phyloP scores from a whole-genome alignment of 2,797 vertebrate species.

The Myioborus melanocephalus region DNA sequence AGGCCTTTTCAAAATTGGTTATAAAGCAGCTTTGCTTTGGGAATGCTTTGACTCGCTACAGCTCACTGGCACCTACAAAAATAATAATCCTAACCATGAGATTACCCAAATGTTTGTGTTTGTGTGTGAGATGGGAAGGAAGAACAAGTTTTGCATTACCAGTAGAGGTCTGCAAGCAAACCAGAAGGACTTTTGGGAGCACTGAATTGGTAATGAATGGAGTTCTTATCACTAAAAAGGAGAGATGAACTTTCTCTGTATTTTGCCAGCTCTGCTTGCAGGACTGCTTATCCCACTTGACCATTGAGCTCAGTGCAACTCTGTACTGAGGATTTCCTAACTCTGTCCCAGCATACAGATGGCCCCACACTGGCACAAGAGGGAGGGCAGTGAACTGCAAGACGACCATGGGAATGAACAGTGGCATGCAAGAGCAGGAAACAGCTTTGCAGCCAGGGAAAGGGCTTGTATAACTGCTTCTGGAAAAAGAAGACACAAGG shows the following conservation, averaged over 20 bases:
- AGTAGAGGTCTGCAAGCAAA: neutral
- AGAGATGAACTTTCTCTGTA: neutral
- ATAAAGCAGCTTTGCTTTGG: conserved; percentile 10
- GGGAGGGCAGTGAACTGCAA: neutral
- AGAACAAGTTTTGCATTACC: neutral
- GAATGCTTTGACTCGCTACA: neutral
- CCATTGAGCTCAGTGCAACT: neutral
- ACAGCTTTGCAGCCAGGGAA: neutral
- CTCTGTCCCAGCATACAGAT: accelerated
- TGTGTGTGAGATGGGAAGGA: neutral
- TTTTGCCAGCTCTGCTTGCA: neutral
- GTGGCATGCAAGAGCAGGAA: neutral
- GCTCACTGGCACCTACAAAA: neutral
- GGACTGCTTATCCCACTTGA: neutral
- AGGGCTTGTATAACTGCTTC: neutral
- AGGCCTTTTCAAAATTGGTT: neutral
- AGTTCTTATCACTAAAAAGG: neutral
- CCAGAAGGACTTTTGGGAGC: neutral
- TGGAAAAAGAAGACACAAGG: accelerated
- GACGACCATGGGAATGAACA: neutral
- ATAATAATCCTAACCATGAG: neutral
- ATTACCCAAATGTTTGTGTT: neutral
- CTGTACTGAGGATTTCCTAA: neutral
- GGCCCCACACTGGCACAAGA: neutral
- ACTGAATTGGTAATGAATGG: neutral